Conservation (phyloP, 1,140 invertebrate species). For the Alviniconcha marisindica region DNA sequence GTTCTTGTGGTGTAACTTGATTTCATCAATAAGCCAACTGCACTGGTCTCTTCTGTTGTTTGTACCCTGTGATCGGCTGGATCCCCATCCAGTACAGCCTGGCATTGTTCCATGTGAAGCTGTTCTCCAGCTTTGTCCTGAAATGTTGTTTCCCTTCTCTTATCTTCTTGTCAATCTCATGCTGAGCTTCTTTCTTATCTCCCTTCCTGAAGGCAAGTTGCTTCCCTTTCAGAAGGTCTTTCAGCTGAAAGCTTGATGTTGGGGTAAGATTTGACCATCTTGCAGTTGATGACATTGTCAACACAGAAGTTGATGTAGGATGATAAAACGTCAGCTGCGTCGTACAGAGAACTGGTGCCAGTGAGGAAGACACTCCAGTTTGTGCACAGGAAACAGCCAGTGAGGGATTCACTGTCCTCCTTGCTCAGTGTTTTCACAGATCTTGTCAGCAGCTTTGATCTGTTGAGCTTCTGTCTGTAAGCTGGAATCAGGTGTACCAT, state of each 20-base stretch:
- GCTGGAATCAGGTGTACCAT: slow-evolving; percentile 20
- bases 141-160: not conserved
- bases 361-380: not conserved
- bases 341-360: not conserved
- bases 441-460: not conserved
- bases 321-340: slow-evolving; percentile 13
- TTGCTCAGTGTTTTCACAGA: not conserved
- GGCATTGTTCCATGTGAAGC: not conserved
- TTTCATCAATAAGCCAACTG: not conserved
- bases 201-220: not conserved
- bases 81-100: not conserved
- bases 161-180: not conserved
- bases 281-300: not conserved
- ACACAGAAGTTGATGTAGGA: slow-evolving; percentile 27
- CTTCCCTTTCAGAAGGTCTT: not conserved
- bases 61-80: not conserved
- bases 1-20: not conserved
- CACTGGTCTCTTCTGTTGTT: not conserved
- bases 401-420: not conserved
- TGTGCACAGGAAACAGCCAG: slow-evolving; percentile 17
- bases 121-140: not conserved
- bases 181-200: not conserved
- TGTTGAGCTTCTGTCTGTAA: slow-evolving; percentile 13
- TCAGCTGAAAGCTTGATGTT: slow-evolving; percentile 27
- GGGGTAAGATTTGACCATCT: not conserved